Evolutionary conservation across 2,797 vertebrate species (phyloP), one percentile per base, ranked within the genome.

Genomic region (Poeciliopsis turneri): DNA sequence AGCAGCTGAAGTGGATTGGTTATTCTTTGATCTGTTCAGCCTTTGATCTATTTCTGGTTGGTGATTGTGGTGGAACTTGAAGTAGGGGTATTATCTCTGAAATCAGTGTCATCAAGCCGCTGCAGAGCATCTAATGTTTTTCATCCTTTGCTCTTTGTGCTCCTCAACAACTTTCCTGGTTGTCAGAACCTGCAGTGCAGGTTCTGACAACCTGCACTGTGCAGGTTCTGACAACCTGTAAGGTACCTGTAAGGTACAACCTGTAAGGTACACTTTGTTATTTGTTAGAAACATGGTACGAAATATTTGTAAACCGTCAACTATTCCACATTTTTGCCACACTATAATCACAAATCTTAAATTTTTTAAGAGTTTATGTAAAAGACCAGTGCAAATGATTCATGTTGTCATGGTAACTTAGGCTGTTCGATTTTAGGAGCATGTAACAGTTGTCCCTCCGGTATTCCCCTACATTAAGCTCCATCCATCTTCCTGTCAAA

Each of bases 1-100:
- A 74, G 77, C 83, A 79, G 86, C 84, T 87, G 23, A 89, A 92
- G 82, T 92, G 83, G 88, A 85, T 87, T 59, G 30, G 73, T 78
- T 78, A 76, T 72, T 78, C 93, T 93, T 91, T 92, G 78, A 93
- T 92, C 77, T 85, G 61, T 82, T 84, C 72, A 41, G 77, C 46
- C 89, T 93, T 93, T 95, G 89, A 93, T 92, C 90, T 93, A 83
- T 87, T 88, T 85, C 72, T 86, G 88, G 80, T 83, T 75, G 79
- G 33, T 84, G 82, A 80, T 86, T 76, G 39, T 87, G 75, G 61
- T 76, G 71, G 75, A 68, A 39, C 72, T 78, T 75, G 74, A 87
- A 88, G 84, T 84, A 80, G 75, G 82, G 77, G 83, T 84, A 85
- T 86, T 85, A 82, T 76, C 74, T 84, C 74, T 66, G 80, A 86